Evolutionary conservation across 2,113 vertebrate species (phyloP).

Genomic region (Dipodomys spectabilis): DNA sequence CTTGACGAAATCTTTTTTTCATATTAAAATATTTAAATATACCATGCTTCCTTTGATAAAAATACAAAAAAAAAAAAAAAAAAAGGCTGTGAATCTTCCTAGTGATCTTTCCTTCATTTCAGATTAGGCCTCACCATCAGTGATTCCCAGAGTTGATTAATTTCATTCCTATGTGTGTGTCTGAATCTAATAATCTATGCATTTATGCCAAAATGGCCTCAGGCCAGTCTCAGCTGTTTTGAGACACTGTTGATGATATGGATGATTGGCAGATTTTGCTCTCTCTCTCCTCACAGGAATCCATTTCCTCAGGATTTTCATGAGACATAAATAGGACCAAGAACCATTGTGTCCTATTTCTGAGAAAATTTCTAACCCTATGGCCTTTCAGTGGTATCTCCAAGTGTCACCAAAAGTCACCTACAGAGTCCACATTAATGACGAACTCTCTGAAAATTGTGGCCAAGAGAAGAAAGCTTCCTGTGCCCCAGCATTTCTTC

Average conservation of each 20-base stretch:
- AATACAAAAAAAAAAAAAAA: not conserved
- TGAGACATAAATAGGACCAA: slow-evolving; percentile 8
- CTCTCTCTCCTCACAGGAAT: too few species aligned
- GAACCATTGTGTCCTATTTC: not conserved
- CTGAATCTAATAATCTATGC: not conserved
- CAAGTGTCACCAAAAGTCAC: not conserved
- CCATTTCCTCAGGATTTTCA: not conserved
- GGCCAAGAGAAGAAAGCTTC: not conserved
- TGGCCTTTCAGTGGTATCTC: not conserved
- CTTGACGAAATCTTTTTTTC: not conserved
- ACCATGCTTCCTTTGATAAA: not conserved
- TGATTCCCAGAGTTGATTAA: not conserved
- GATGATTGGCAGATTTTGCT: not conserved
- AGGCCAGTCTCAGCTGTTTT: not conserved
- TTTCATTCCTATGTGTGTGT: not conserved
- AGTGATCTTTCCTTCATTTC: not conserved
- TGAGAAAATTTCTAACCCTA: not conserved
- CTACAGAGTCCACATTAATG: not conserved
- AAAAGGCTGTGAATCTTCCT: not conserved
- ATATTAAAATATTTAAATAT: not conserved
- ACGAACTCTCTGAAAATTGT: not conserved
- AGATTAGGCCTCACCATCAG: not conserved
- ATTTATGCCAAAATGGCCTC: not conserved
- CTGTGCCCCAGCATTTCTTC: not conserved
- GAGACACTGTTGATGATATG: not conserved